Evolutionary conservation across 2,113 vertebrate species (phyloP).

Genomic region (Aphelocoma coerulescens): DNA sequence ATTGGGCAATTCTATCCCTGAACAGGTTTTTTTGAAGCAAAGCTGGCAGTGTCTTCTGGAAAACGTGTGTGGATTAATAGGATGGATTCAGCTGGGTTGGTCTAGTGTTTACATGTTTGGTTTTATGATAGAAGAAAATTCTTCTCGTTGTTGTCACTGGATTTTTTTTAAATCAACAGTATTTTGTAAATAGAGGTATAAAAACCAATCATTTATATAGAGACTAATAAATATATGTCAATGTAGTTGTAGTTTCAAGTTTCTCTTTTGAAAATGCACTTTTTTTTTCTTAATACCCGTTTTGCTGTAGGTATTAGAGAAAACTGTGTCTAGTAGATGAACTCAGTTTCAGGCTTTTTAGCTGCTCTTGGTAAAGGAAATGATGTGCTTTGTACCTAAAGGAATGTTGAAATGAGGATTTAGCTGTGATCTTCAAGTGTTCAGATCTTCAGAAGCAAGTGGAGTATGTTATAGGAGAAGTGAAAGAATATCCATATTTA

Average conservation of each 20-base stretch:
- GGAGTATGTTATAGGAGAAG: not conserved
- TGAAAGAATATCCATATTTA: not conserved
- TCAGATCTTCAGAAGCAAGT: not conserved
- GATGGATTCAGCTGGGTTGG: not conserved
- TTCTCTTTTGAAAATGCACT: not conserved
- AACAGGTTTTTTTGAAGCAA: not conserved
- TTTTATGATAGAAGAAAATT: not conserved
- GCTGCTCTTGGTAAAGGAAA: not conserved
- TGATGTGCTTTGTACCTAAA: not conserved
- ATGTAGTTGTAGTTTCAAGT: not conserved
- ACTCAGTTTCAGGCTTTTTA: not conserved
- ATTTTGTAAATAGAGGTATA: not conserved
- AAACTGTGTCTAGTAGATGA: not conserved
- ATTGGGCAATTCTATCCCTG: not conserved
- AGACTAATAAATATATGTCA: not conserved
- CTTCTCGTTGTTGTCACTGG: not conserved
- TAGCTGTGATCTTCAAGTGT: not conserved
- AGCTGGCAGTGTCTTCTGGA: not conserved
- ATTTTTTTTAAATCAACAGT: not conserved
- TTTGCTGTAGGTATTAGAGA: not conserved
- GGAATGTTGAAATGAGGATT: not conserved
- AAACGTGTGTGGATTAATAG: not conserved
- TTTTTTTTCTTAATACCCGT: not conserved
- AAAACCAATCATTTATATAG: not conserved
- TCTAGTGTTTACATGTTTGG: not conserved